Evolutionary conservation across 2,797 vertebrate genomes (phyloP), one percentile per base, ranked within the genome.

Genomic region (Melanotaenia maccullochi): DNA sequence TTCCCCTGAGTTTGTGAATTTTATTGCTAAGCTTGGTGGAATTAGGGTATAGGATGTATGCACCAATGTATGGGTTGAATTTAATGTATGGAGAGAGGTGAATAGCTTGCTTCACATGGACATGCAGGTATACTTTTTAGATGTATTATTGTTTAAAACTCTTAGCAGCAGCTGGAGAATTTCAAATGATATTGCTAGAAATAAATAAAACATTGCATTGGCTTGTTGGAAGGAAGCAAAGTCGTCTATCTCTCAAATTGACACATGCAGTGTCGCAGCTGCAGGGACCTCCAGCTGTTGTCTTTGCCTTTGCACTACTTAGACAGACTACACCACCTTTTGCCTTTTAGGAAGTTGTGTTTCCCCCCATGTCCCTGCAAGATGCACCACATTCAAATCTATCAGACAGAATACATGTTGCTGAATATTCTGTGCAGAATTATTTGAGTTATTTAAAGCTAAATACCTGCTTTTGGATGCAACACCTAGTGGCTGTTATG

Each of bases 401-500:
- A 1, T 56, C 44, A 32, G 22, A 18, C 13, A 25, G 7, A 24
- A 5, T 18, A 59, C 9, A 0, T 5, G 0, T 38, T 32, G 11
- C 18, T n/a, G 14, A 16, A 61, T 51, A 35, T 38, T 24, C 54
- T 54, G 57, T 52, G 20, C 24, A 54, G 4, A 65, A 16, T 38
- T 20, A 1, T 0, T 38, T 6, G 40, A 6, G 16, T n/a, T 9
- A 0, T 66, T 66, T 49, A 24, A 60, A 61, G 24, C 30, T 24
- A 13, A 60, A 51, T 5, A 5, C 60, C 11, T 33, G 12, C 18
- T 49, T 9, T 8, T 58, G 35, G 14, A 20, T 28, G 47, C 13
- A 33, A 24, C 68, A 32, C 33, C 59, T 30, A 42, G 71, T 75
- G 76, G 71, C 12, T 8, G 18, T 49, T 20, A 4, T 30, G 18